Conservation (phyloP, 2,888 invertebrate genomes). For the Lochmaea crataegi region DNA sequence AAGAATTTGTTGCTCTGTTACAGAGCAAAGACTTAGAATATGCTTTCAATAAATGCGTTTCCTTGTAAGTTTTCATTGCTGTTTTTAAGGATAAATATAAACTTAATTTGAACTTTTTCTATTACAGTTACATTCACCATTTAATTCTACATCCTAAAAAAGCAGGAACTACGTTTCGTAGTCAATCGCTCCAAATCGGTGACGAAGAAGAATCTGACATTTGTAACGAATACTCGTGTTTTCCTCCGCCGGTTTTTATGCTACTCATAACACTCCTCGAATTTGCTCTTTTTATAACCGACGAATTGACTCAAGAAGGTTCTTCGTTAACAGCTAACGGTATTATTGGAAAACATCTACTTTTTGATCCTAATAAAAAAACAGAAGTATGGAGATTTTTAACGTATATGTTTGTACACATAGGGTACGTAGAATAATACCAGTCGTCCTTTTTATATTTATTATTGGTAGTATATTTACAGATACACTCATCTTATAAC, state of each 20-base stretch:
- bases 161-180: conserved; percentile 31
- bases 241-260: conserved; percentile 93
- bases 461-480: conserved; percentile 46
- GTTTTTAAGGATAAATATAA: not conserved
- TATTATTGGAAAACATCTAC: conserved; percentile 78
- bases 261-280: conserved; percentile 87
- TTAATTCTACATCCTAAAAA: conserved; percentile 43
- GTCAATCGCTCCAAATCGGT: conserved; percentile 58
- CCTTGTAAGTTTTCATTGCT: conserved; percentile 20
- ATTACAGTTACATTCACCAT: conserved; percentile 27
- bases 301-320: conserved; percentile 48
- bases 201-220: conserved; percentile 83
- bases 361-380: conserved; percentile 88
- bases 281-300: conserved; percentile 74
- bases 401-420: conserved; percentile 96
- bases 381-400: conserved; percentile 93
- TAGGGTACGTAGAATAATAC: conserved; percentile 71
- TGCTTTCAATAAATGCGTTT: conserved; percentile 24
- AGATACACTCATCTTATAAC: conserved; percentile 89
- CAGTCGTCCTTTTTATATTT: no score
- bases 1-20: conserved; percentile 79
- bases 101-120: not conserved
- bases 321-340: conserved; percentile 67
- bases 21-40: conserved; percentile 66
- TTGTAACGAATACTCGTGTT: conserved; percentile 68